phyloP scores from a whole-genome alignment of 2,113 vertebrate genomes.

The Geococcyx californianus region DNA sequence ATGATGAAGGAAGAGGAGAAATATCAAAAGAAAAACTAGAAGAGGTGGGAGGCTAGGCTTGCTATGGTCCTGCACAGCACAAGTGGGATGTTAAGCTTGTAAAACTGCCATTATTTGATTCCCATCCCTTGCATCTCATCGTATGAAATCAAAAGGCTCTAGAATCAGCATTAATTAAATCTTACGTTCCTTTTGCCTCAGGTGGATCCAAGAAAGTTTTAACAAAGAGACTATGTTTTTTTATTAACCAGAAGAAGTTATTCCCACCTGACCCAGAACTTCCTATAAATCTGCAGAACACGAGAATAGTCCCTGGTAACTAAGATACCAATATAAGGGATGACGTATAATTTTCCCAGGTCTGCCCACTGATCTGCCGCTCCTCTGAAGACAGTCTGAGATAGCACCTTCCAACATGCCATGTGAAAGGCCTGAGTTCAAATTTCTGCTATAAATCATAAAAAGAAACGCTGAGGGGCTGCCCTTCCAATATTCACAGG shows the following conservation, averaged over 20 bases:
- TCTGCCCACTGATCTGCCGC: neutral
- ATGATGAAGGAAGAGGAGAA: neutral
- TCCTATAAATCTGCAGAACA: neutral
- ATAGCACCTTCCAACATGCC: neutral
- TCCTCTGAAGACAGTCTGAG: neutral
- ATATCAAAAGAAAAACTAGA: neutral
- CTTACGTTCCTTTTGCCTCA: neutral
- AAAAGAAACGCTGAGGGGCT: neutral
- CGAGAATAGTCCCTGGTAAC: neutral
- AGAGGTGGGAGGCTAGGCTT: neutral
- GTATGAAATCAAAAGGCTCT: neutral
- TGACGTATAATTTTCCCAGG: neutral
- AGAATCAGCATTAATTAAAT: neutral
- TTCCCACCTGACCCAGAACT: neutral
- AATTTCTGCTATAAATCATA: neutral
- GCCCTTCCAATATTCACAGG: neutral
- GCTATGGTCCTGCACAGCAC: neutral
- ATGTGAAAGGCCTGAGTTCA: neutral
- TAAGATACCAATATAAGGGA: rapidly evolving
- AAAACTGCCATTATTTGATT: neutral
- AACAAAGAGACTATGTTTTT: neutral
- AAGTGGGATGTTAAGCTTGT: neutral
- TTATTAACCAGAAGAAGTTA: neutral
- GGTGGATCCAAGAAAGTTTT: neutral
- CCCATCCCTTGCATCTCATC: neutral